Base-by-base conservation (phyloP, 2,888 invertebrate genomes). In the Alcis repandata region DNA sequence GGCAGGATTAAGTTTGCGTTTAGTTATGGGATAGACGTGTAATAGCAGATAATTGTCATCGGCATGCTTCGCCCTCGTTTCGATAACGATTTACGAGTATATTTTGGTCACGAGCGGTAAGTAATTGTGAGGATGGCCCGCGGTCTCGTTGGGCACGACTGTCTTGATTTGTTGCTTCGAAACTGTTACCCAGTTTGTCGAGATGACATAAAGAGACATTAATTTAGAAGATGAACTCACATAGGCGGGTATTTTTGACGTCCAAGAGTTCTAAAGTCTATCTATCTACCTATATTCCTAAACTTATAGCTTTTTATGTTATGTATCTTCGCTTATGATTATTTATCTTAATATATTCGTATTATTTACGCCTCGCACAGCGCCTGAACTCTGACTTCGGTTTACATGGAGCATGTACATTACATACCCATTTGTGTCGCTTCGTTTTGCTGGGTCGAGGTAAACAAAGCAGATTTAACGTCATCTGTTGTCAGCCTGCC, bases 1-100 rank as follows among this genome's bases (percentile, higher is more conserved):
- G 17, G 62, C 11, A 36, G n/a, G n/a, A 13, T 57, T 41, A 57
- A 62, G 43, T 52, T 58, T 22, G 57, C 38, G 43, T 49, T 43
- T 58, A 52, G 69, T 61, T 61, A 38, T 59, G 61, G 20, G 54
- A 69, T 66, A 66, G 69, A 69, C 72, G 61, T 68, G 86, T 88
- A 89, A 88, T 89, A 79, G 84, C 81, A 75, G 85, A 85, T 90
- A 89, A 89, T 90, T 89, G 89, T 89, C 87, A 86, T 86, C 86
- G 81, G 75, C 74, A 73, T 77, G 79, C 77, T 79, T 79, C 78
- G 84, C 79, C 80, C 85, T 86, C 81, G 80, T 85, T 84, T 74
- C 79, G 79, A 79, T 80, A 75, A 79, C 76, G 82, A 88, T 90
- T 90, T 89, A 90, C 83, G 88, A 83, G 84, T 82, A 84, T 83